Evolutionary conservation across 2,797 vertebrate species (phyloP).

Genomic region (Bradypus variegatus): DNA sequence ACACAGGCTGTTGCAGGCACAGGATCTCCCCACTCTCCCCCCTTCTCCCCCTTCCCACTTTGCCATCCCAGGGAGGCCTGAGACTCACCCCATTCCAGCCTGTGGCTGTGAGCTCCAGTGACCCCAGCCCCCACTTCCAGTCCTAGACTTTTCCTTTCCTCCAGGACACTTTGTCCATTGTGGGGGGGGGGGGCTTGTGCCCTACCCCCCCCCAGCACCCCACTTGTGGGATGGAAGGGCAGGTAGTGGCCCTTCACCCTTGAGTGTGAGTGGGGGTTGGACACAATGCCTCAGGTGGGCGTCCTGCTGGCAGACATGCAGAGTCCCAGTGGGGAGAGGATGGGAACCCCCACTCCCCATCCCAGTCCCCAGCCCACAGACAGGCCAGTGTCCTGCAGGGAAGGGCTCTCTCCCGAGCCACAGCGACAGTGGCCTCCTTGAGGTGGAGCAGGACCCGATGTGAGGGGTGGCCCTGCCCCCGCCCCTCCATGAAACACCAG

Average conservation of each 20-base stretch:
- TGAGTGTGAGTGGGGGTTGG: not conserved
- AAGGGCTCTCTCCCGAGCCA: too few relatives aligned
- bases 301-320: not conserved
- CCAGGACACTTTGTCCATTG: not conserved
- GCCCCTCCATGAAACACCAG: too few relatives aligned
- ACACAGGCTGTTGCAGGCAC: not conserved
- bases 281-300: not conserved
- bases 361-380: rapidly evolving
- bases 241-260: not conserved
- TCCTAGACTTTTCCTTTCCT: not conserved
- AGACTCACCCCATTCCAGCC: not conserved
- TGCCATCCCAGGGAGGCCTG: too few relatives aligned
- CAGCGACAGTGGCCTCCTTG: too few relatives aligned
- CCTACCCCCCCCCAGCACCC: not conserved
- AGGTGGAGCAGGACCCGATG: too few relatives aligned
- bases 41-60: not conserved
- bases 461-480: too few relatives aligned
- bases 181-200: too few relatives aligned
- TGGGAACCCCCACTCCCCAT: rapidly evolving
- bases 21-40: not conserved
- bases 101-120: not conserved
- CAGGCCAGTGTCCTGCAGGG: not conserved
- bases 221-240: not conserved
- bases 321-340: not conserved
- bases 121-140: not conserved